phyloP scores from a whole-genome alignment of 1,140 invertebrate genomes.

The Drosophila punjabiensis region DNA sequence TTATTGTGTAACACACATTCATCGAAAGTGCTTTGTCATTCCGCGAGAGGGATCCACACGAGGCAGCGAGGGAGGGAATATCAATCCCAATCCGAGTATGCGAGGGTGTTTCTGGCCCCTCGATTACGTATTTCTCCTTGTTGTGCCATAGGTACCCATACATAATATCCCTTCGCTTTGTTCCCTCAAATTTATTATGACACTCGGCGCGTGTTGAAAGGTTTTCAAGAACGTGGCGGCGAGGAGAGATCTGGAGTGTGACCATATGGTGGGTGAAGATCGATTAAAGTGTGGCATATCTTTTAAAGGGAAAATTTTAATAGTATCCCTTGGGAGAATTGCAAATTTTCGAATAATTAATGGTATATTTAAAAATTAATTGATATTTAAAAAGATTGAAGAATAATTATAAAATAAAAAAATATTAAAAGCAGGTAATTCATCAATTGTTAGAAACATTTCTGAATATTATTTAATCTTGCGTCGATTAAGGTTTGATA shows the following conservation, averaged over 20 bases:
- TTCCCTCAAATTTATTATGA: conserved; percentile 75
- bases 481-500: too few species aligned
- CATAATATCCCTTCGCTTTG: conserved; percentile 35
- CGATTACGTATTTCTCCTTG: conserved; percentile 47
- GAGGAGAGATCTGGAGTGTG: conserved; percentile 14
- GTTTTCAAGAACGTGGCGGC: conserved; percentile 51
- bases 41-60: conserved; percentile 5
- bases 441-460: too few species aligned
- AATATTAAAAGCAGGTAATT: too few species aligned
- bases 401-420: neutral
- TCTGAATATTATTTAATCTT: too few species aligned
- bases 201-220: conserved; percentile 81
- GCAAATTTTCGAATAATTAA: too few species aligned
- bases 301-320: neutral
- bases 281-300: conserved; percentile 19
- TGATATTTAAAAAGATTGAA: neutral
- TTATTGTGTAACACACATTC: conserved; percentile 63
- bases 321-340: neutral
- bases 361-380: neutral
- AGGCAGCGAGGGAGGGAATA: conserved; percentile 21
- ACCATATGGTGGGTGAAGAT: conserved; percentile 54
- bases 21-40: conserved; percentile 79
- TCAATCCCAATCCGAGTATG: conserved; percentile 1
- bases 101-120: conserved; percentile 62
- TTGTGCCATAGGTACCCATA: conserved; percentile 4